Evolutionary conservation across 35 echinoderm and acorn worm genomes (phyloP), one percentile per base, ranked within the genome.

Genomic region (Anneissia japonica): DNA sequence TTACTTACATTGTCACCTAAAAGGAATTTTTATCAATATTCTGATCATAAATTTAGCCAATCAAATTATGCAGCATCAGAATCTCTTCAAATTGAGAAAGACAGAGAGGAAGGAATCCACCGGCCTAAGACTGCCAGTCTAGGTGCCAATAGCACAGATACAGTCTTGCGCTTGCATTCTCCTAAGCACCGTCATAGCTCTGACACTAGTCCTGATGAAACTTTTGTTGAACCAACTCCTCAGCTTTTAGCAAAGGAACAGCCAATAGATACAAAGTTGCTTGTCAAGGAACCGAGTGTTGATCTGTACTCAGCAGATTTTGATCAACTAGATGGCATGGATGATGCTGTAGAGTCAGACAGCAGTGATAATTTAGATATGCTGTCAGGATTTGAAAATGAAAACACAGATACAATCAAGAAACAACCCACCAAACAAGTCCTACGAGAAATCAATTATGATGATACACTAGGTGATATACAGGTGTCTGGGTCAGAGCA

Each of bases 391-490:
- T 99, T 99, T 80, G 96, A 99, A 35, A 99, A 94, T 64, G 96
- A 99, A 74, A 99, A 99, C 87, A 99, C 96, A 0, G 96, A 99
- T 76, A 99, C 96, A 0, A 99, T 99, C 36, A 99, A 99, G 96
- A 99, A 99, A 55, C 96, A 99, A 39, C 96, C 96, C 16, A 33
- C 46, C 0, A 93, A 91, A 39, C 86, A 37, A 90, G 85, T 46
- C 89, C 87, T 40, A 38, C 32, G 31, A 75, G 72, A 78, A 51
- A 75, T 6, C 79, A 46, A 12, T 30, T 40, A 37, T 80, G 79
- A 34, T 36, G 73, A 87, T 32, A 34, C 36, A 33, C 77, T 76
- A 46, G 73, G 82, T 36, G 46, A 84, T 34, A 72, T 9, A 39
- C 38, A 37, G 73, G 34, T 76, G 36, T 12, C 38, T 37, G 37